Evolutionary conservation across 2,113 vertebrate genomes (phyloP).

Genomic region (Apus apus): DNA sequence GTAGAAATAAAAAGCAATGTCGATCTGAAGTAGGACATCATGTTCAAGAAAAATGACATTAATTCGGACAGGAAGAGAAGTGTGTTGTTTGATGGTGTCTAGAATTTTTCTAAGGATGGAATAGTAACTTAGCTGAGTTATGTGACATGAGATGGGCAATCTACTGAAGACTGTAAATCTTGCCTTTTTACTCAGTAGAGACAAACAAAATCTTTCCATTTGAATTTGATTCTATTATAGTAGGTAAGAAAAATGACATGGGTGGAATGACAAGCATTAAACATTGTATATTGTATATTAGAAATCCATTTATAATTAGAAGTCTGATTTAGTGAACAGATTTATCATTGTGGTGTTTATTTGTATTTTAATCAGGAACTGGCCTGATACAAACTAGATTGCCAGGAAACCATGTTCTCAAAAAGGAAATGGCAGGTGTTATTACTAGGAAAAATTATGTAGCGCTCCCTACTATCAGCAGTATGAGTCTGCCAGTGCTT

Average conservation of each 20-base stretch:
- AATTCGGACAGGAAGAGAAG: background rate
- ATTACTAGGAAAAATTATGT: constrained; percentile 20
- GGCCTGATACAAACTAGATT: constrained; percentile 7
- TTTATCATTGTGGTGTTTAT: constrained; percentile 35
- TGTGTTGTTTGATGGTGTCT: background rate
- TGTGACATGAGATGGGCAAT: background rate
- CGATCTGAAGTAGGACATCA: background rate
- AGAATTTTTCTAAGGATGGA: background rate
- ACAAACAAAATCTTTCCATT: constrained; percentile 29
- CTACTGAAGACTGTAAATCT: background rate
- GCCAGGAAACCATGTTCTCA: background rate
- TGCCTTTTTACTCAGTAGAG: constrained; percentile 10
- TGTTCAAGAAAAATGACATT: background rate
- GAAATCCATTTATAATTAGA: constrained; percentile 24
- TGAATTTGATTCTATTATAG: constrained; percentile 19
- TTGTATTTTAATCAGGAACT: constrained; percentile 29
- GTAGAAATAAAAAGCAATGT: background rate
- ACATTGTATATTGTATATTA: background rate
- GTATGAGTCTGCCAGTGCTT: background rate
- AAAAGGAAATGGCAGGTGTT: constrained; percentile 43
- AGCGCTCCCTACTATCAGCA: background rate
- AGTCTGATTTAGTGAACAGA: constrained; percentile 1
- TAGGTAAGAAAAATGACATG: constrained; percentile 33
- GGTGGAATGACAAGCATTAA: constrained; percentile 38
- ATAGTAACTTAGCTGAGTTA: background rate